Evolutionary conservation across 2,888 invertebrate species (phyloP).

Genomic region (Andricus quercusramuli): DNA sequence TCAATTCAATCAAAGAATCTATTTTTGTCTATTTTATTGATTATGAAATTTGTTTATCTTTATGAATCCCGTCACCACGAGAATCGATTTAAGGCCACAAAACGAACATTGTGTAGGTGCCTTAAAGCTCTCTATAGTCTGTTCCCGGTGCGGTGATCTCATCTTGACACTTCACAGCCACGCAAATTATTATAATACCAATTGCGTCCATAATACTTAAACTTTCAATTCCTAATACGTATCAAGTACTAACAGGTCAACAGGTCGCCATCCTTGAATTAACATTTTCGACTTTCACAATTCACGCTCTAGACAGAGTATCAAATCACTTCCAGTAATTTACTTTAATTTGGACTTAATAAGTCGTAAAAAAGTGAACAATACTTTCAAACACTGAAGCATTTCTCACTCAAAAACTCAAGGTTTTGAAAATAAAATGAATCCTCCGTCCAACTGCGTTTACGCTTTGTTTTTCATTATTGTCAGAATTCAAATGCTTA

Average conservation of each 20-base stretch:
- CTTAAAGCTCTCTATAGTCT: neutral
- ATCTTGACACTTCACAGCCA: neutral
- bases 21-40: slow-evolving; percentile 42
- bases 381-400: neutral
- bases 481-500: too few relatives aligned
- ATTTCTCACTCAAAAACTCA: too few relatives aligned
- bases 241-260: neutral
- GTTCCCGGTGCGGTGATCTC: slow-evolving; percentile 29
- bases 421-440: neutral
- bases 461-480: too few relatives aligned
- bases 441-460: neutral
- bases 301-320: neutral
- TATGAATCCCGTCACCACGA: slow-evolving; percentile 7
- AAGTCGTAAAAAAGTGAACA: neutral
- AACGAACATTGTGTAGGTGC: slow-evolving; percentile 12
- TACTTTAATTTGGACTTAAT: neutral
- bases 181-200: slow-evolving; percentile 9
- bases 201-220: neutral
- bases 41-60: slow-evolving; percentile 36
- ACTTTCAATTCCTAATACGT: neutral
- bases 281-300: neutral
- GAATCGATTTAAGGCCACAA: slow-evolving; percentile 23
- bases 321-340: slow-evolving; percentile 3
- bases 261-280: neutral
- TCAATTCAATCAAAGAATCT: neutral